A percentile compares a stretch with the other conserved stretches of the same genome.
Conservation (phyloP, 2,888 invertebrate genomes). For the Globia sparganii region DNA sequence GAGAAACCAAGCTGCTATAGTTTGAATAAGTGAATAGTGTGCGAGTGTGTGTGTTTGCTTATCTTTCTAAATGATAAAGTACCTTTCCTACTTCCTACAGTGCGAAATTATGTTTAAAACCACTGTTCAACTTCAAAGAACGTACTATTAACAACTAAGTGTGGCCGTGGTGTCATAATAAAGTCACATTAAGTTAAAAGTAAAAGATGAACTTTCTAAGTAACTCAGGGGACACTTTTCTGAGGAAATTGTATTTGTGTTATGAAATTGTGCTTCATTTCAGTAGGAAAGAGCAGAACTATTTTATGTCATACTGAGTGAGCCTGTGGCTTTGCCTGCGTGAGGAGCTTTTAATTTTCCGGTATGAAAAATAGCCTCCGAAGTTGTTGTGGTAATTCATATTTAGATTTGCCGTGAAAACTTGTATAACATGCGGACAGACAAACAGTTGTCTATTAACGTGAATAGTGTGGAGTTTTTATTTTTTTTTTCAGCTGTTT, state of each 20-base stretch:
- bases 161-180: conserved; percentile 32
- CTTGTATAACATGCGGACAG: not conserved
- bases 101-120: conserved; percentile 4
- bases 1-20: not conserved
- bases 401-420: not conserved
- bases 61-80: not conserved
- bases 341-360: not conserved
- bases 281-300: not conserved
- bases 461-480: not conserved
- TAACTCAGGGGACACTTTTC: conserved; percentile 32
- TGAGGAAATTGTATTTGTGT: conserved; percentile 43
- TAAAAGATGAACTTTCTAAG: conserved; percentile 34
- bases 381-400: not conserved
- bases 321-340: not conserved
- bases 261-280: conserved; percentile 30
- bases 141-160: conserved; percentile 24
- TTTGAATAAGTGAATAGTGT: not conserved
- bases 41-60: conserved; percentile 6
- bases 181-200: conserved; percentile 37
- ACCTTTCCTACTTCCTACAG: conserved; percentile 47
- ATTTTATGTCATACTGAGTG: not conserved
- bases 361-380: not conserved
- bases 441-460: not conserved
- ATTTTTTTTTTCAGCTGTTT: too few species aligned
- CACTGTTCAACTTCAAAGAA: conserved; percentile 29